Conservation (phyloP, 2,113 vertebrate genomes). For the Crocuta crocuta region DNA sequence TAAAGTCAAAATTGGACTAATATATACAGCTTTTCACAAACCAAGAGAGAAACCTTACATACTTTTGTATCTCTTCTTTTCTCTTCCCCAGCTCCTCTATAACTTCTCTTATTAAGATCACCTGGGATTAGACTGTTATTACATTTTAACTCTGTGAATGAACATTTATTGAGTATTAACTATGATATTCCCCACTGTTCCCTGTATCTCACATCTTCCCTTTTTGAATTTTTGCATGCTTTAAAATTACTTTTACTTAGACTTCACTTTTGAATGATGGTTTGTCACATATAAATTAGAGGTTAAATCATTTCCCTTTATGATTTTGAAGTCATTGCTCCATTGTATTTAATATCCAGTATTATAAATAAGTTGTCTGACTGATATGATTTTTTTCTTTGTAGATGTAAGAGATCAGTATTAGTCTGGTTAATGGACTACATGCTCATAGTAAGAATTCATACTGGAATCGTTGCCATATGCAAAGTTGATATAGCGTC, state of each 20-base stretch:
- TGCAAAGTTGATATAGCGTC: background rate
- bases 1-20: background rate
- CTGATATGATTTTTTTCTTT: background rate
- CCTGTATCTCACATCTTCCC: background rate
- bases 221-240: background rate
- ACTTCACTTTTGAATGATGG: background rate
- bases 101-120: background rate
- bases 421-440: background rate
- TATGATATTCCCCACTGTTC: background rate
- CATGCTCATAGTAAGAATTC: background rate
- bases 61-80: background rate
- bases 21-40: background rate
- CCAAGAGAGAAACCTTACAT: background rate
- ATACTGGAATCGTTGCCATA: background rate
- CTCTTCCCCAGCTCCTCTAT: background rate
- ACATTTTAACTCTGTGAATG: background rate
- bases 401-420: background rate
- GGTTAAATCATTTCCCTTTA: background rate
- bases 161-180: background rate
- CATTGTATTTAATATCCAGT: background rate
- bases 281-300: background rate
- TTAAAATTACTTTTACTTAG: conserved; percentile 18
- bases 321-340: background rate
- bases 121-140: background rate
- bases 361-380: background rate